Base-by-base conservation (phyloP, 2,113 vertebrate species). In the Recurvirostra avosetta region DNA sequence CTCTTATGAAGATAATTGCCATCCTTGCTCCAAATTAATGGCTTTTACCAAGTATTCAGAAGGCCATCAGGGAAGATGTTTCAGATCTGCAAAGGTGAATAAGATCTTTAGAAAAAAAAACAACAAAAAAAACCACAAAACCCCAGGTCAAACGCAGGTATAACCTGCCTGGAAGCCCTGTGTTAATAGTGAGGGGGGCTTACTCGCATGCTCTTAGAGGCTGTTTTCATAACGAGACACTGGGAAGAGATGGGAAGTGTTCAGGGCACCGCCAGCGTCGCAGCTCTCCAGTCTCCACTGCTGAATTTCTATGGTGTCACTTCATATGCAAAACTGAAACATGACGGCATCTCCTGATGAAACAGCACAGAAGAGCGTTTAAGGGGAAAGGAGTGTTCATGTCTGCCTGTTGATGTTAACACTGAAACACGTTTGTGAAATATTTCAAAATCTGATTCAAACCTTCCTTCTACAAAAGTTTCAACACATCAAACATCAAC, bases 341-440 rank as follows among this genome's bases (percentile, higher is more conserved):
- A 5, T 0, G 0, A 17, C 4, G 6, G 0, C 21, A n/a, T 1
- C 41, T 58, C 59, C 14, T 5, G 8, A 12, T 32, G 80, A 34
- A 66, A 5, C 50, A 90, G 41, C 45, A 10, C 1, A 18, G 26
- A 6, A 25, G 9, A 27, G 23, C 0, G 3, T 17, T 32, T 5
- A 8, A 34, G 49, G 20, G 52, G 26, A 56, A 52, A 84, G 19
- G 6, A 53, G 14, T 2, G 4, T 25, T 40, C 55, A 25, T 9
- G 9, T 22, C 56, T 53, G 34, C 59, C 43, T 77, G 18, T 8
- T 13, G 36, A 32, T 11, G 10, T 26, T 9, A 36, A 55, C 16
- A 17, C 66, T 1, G 7, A 45, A 65, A 49, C 5, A 2, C 0
- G 1, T 8, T 17, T 7, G 23, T 8, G 40, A 84, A 79, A 43